These are phyloP conservation scores for Tachyglossus aculeatus DNA, from an alignment of 2,797 vertebrate genomes.

Conservation along the genomic window DNA sequence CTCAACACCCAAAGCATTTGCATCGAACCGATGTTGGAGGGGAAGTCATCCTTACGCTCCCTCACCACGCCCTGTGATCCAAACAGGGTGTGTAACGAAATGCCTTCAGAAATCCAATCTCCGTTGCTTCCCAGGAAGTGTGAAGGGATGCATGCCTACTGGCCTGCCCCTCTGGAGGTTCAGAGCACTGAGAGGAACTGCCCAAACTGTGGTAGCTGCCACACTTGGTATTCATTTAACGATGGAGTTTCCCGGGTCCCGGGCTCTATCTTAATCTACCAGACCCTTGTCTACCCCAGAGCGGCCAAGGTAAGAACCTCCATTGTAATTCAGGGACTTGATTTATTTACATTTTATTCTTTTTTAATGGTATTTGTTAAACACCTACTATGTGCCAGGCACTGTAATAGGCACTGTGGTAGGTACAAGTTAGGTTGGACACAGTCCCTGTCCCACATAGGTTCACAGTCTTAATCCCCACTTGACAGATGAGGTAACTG, in stretches of 20 bases:
- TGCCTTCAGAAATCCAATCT: constrained; percentile 49
- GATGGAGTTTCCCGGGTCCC: constrained; percentile 40
- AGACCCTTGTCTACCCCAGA: constrained; percentile 62
- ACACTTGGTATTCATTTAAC: constrained; percentile 47
- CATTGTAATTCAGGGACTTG: too few relatives aligned
- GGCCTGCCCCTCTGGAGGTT: constrained; percentile 1
- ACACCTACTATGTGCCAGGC: too few relatives aligned
- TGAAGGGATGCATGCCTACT: constrained; percentile 37
- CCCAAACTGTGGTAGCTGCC: constrained; percentile 28
- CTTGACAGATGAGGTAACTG: too few relatives aligned
- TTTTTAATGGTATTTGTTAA: too few relatives aligned
- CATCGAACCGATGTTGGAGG: constrained; percentile 41
- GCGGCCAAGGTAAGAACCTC: constrained; percentile 68
- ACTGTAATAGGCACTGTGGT: too few relatives aligned
- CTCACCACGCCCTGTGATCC: constrained; percentile 29
- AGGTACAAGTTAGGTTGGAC: too few relatives aligned
- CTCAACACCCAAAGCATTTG: constrained; percentile 47
- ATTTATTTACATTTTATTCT: too few relatives aligned
- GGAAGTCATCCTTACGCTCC: constrained; percentile 53
- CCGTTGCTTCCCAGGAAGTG: constrained; percentile 8
- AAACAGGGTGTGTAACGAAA: constrained; percentile 16
- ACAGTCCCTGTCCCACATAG: too few relatives aligned
- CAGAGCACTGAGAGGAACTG: background rate
- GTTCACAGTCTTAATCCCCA: too few relatives aligned
- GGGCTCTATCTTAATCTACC: constrained; percentile 64